phyloP scores from a whole-genome alignment of 2,888 invertebrate genomes.

The Chymomyza amoena region DNA sequence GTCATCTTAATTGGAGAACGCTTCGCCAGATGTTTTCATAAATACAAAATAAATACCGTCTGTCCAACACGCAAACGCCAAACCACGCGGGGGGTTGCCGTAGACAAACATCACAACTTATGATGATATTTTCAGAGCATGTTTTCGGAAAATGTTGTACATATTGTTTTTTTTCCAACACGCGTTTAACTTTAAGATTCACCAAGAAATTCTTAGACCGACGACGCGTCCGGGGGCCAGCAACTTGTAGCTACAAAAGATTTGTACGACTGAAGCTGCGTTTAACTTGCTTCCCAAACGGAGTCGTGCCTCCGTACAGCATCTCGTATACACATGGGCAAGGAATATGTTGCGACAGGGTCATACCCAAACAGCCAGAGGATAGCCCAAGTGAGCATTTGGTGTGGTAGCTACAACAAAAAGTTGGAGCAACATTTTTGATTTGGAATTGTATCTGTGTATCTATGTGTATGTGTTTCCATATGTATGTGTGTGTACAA shows the following conservation, averaged over 20 bases:
- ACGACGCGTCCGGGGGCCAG: conserved; percentile 26
- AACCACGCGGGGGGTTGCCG: conserved; percentile 42
- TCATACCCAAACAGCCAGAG: conserved; percentile 5
- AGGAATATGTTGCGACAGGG: conserved; percentile 24
- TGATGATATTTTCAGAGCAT: neutral
- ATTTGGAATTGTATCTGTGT: conserved; percentile 5
- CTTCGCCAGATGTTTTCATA: conserved; percentile 8
- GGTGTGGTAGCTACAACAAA: conserved; percentile 10
- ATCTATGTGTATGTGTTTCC: conserved; percentile 2
- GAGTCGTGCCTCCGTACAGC: conserved; percentile 37
- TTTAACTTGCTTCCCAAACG: conserved; percentile 30
- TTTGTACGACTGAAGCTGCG: conserved; percentile 49
- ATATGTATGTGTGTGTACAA: conserved; percentile 29
- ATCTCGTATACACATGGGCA: neutral
- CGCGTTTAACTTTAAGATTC: neutral
- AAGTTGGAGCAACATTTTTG: conserved; percentile 44
- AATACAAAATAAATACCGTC: conserved; percentile 5
- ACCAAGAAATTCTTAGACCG: neutral
- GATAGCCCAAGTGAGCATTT: conserved; percentile 18
- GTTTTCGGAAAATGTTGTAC: neutral
- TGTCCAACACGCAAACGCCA: conserved; percentile 19
- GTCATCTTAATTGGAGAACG: conserved; percentile 39
- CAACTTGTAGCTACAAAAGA: conserved; percentile 62
- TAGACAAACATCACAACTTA: neutral
- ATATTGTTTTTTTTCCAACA: neutral